Evolutionary conservation across 2,797 vertebrate species (phyloP), one percentile per base, ranked within the genome.

Genomic region (Buceros bicornis): DNA sequence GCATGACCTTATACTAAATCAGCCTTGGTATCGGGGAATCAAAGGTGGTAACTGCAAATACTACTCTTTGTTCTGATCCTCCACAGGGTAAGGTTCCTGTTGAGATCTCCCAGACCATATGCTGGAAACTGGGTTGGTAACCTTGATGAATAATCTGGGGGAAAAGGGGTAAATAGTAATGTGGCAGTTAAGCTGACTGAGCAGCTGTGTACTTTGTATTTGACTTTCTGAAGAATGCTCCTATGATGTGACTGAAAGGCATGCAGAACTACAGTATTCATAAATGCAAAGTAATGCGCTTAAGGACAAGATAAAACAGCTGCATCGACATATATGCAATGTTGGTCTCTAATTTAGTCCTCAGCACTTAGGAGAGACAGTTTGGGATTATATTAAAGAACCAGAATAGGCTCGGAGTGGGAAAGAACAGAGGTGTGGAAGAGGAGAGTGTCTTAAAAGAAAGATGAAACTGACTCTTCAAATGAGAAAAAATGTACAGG

Each of bases 241-340:
- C 13, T 31, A 42, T 35, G 70, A 86, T 56, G 62, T 33, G 11
- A 48, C 62, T 94, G 71, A 84, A 90, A 95, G 86, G 51, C 71
- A 0, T 87, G 66, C 54, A 93, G 85, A 95, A 56, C 66, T 90
- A 13, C 43, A 56, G 62, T 62, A 78, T 73, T 96, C 83, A 89
- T 77, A 90, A 95, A 92, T 89, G 90, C 88, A 79, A 76, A 92
- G 70, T 80, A 90, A 93, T 90, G 78, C 56, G 80, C 73, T 92
- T 93, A 82, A 94, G 51, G 71, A 93, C 51, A 48, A 79, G 51
- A 84, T 93, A 87, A 90, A 96, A 82, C 77, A 90, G 73, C 83
- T 94, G 71, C 88, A 84, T 80, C 35, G 3, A 82, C 84, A 48
- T 28, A 58, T 40, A 56, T 70, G 54, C 85, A 40, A 18, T 76